These are phyloP conservation scores for Rhodophaea formosa DNA, from an alignment of 2,888 invertebrate species.

Conservation along the genomic window DNA sequence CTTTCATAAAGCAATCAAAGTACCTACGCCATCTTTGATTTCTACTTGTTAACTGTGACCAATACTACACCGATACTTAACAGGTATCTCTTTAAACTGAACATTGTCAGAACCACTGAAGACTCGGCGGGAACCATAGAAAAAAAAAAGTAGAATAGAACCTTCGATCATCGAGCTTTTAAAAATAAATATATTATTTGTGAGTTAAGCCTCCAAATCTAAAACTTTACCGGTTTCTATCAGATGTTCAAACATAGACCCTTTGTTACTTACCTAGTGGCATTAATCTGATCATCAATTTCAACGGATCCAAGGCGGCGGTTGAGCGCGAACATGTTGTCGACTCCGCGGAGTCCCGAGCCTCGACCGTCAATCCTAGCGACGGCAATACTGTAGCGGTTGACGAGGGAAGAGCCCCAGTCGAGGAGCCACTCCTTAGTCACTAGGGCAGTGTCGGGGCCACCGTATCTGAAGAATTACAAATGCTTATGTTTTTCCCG, in stretches of 20 bases:
- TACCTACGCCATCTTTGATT: too few species aligned
- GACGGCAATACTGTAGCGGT: conserved; percentile 91
- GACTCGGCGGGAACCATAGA: too few species aligned
- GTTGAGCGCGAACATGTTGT: conserved; percentile 90
- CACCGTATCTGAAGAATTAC: conserved; percentile 86
- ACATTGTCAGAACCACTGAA: too few species aligned
- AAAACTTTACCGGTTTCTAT: too few species aligned
- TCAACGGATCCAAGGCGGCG: conserved; percentile 93
- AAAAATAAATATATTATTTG: too few species aligned
- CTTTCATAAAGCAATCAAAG: too few species aligned
- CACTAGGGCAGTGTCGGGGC: conserved; percentile 94
- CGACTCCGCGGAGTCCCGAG: conserved; percentile 91
- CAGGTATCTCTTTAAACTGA: too few species aligned
- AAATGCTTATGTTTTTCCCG: not conserved
- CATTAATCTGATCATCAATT: conserved; percentile 94
- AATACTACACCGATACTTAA: too few species aligned
- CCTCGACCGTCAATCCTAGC: conserved; percentile 96
- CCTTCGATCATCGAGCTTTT: too few species aligned
- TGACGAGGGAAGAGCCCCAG: conserved; percentile 94
- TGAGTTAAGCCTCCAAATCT: too few species aligned
- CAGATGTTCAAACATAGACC: not conserved
- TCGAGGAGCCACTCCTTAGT: conserved; percentile 90
- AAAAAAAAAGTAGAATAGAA: too few species aligned
- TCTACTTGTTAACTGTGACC: too few species aligned
- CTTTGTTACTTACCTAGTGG: conserved; percentile 82